Conservation (phyloP, 2,888 invertebrate genomes). For the Eurytoma adleriae region DNA sequence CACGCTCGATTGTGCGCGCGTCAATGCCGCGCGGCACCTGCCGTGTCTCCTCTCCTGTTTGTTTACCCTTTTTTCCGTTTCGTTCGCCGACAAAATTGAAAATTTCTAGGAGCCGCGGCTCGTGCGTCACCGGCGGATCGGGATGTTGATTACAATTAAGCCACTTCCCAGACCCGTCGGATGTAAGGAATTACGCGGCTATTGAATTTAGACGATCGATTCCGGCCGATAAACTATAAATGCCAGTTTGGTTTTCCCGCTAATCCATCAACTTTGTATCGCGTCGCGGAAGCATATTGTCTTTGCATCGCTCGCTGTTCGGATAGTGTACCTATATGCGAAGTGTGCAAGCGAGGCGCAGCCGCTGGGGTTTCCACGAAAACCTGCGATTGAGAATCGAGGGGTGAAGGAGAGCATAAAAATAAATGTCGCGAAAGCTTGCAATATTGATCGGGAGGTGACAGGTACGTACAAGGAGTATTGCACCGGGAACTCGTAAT, state of each 20-base stretch:
- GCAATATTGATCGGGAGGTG: background rate
- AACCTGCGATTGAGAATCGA: background rate
- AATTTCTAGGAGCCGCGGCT: background rate
- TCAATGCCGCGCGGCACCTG: too few relatives aligned
- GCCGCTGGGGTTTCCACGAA: background rate
- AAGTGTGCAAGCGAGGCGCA: background rate
- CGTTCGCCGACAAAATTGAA: background rate
- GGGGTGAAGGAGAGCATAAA: background rate
- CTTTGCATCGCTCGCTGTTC: background rate
- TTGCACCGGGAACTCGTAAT: background rate
- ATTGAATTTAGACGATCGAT: constrained; percentile 15
- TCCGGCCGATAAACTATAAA: constrained; percentile 10
- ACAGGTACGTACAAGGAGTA: background rate
- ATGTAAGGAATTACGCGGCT: background rate
- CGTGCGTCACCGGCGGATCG: background rate
- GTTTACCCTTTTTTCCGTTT: too few relatives aligned
- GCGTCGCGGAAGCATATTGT: background rate
- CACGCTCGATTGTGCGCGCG: too few relatives aligned
- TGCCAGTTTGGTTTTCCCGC: background rate
- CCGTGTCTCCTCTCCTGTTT: too few relatives aligned
- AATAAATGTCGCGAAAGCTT: background rate
- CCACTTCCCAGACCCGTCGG: too few relatives aligned
- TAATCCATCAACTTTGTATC: constrained; percentile 16
- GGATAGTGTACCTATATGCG: background rate
- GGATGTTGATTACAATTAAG: background rate